These are phyloP conservation scores for Bombus ignitus DNA, from an alignment of 1,140 invertebrate species.

Conservation along the genomic window DNA sequence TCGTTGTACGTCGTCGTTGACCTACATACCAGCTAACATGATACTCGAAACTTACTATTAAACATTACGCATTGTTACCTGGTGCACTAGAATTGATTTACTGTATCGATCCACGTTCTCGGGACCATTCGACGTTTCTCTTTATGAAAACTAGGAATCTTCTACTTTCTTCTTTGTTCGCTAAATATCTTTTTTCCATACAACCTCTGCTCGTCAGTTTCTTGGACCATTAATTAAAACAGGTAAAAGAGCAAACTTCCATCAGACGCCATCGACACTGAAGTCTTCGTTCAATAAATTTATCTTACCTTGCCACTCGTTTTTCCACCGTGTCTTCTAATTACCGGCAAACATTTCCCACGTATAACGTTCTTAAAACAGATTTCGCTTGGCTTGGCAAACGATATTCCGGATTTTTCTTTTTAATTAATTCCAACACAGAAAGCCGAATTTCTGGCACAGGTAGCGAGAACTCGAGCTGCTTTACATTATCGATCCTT, in stretches of 20 bases:
- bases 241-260: not conserved
- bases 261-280: not conserved
- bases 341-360: not conserved
- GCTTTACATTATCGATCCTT: slow-evolving; percentile 43
- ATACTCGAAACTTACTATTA: slow-evolving; percentile 10
- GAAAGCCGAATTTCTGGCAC: not conserved
- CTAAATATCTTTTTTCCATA: not conserved
- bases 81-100: not conserved
- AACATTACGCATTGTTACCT: not conserved
- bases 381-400: not conserved
- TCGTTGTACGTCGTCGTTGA: not conserved
- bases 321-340: not conserved
- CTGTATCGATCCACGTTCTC: not conserved
- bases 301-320: not conserved
- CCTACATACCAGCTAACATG: not conserved
- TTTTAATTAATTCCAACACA: slow-evolving; percentile 18
- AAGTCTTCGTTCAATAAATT: not conserved
- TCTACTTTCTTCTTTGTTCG: not conserved
- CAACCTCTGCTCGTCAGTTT: not conserved
- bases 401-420: not conserved
- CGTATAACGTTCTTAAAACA: not conserved
- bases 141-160: not conserved
- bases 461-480: not conserved
- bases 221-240: slow-evolving; percentile 5
- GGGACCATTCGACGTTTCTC: not conserved